Evolutionary conservation across 2,888 invertebrate genomes (phyloP), one percentile per base, ranked within the genome.

Genomic region (Philopedon plagiatum): DNA sequence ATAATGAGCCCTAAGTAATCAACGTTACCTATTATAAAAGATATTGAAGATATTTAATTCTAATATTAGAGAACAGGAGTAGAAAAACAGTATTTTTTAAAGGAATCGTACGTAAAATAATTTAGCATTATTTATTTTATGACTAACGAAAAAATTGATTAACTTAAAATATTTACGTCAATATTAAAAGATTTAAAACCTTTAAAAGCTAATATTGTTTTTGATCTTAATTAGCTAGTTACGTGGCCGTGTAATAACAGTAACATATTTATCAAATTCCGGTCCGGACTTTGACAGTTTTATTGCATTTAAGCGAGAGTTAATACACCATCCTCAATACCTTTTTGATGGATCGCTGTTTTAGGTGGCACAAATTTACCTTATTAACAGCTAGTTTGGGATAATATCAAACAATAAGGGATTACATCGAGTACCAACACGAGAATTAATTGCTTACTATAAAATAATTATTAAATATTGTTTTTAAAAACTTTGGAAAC

Each of bases 231-330:
- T 54, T 54, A 15, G 51, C 8, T 15, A 13, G 51, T 54, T 54
- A 54, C 29, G 15, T 54, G 0, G 29, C 26, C 3, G 7, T 46
- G 34, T 61, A 66, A 70, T 70, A 65, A 65, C 56, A 41, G 37
- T 39, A 70, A 61, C 73, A 66, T 64, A 73, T 73, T 73, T 73
- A 73, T 73, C 73, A 73, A 73, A 70, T 70, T 65, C 49, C 29
- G 70, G 60, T 61, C 65, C 39, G 26, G 13, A 34, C 19, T 70
- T 61, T 70, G 73, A 70, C 73, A 73, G 60, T 61, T 73, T 73
- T 73, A 73, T 73, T 73, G 70, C 73, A 58, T 60, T 65, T 65
- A 32, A 64, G 60, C 26, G 44, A 39, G 23, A 21, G 60, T 56
- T 73, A 73, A 73, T 69, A 69, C 69, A 54, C n/a, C n/a, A n/a